Evolutionary conservation across 2,113 vertebrate species (phyloP), one percentile per base, ranked within the genome.

Genomic region (Hippocampus mohnikei): DNA sequence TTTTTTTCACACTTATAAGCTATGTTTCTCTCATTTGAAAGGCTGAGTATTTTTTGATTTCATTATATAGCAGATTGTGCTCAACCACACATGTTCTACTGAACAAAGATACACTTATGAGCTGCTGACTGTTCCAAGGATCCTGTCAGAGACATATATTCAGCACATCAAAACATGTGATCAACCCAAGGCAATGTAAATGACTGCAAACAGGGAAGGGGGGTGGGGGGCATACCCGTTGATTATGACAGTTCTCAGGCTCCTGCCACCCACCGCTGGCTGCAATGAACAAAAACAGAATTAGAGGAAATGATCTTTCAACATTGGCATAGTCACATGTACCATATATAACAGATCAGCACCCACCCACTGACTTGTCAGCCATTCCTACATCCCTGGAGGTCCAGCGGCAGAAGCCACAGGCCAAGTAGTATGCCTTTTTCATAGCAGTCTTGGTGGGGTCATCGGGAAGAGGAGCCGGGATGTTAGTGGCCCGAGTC

Each of bases 221-320:
- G 15, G 23, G 42, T 2, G 2, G 10, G 13, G 10, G 15, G 91
- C 94, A 84, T 88, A 98, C 97, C 93, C 97, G 91, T 80, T 97
- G 97, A 1, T 92, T 92, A 70, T 98, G 90, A 78, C 94, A 93
- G 82, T 97, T 99, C 86, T 99, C 97, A 1, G 97, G 97, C 86
- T 99, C 97, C 85, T 98, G 97, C 97, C 97, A 99, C 74, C 97
- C 97, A 74, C 97, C 97, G 40, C 96, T 99, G 23, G 97, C 97
- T 99, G 90, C 55, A 93, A 56, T 62, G 85, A 76, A 84, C 3
- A 81, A 60, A 69, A 67, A 12, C 3, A 18, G 11, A 60, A 60
- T 33, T 18, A 8, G 1, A 18, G 7, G 15, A 60, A 2, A 20
- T 60, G 2, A 46, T 25, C 10, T 11, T 44, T 23, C n/a, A 68